phyloP scores from a whole-genome alignment of 2,888 invertebrate genomes.

The Hydrotaea cyrtoneurina region DNA sequence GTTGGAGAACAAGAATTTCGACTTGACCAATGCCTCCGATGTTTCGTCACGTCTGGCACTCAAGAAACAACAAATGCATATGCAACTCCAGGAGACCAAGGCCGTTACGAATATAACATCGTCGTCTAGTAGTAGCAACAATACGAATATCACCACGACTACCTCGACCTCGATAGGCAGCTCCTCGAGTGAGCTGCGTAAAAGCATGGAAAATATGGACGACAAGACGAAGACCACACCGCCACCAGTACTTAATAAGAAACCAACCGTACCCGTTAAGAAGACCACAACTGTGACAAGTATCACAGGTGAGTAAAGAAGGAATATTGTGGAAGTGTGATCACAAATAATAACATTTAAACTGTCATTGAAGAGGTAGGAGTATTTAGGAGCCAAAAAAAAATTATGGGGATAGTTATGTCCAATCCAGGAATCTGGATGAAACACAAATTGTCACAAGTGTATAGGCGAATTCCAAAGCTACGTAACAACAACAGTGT shows the following conservation, averaged over 20 bases:
- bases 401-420: too few relatives aligned
- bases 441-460: too few relatives aligned
- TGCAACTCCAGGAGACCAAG: constrained; percentile 68
- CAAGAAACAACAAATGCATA: constrained; percentile 69
- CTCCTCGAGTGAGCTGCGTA: constrained; percentile 74
- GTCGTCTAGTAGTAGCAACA: constrained; percentile 56
- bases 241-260: constrained; percentile 83
- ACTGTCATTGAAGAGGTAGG: too few relatives aligned
- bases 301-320: constrained; percentile 76
- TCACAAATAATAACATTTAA: too few relatives aligned
- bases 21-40: constrained; percentile 74
- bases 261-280: constrained; percentile 86
- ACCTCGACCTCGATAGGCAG: constrained; percentile 53
- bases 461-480: too few relatives aligned
- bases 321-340: neutral
- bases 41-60: constrained; percentile 68
- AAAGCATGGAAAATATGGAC: constrained; percentile 80
- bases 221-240: constrained; percentile 79
- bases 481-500: too few relatives aligned
- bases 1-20: constrained; percentile 80
- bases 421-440: too few relatives aligned
- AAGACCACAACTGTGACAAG: constrained; percentile 85
- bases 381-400: too few relatives aligned
- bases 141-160: constrained; percentile 61
- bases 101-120: constrained; percentile 53